A percentile compares a stretch with the other conserved stretches of the same genome.
These are phyloP conservation scores for Diacarnus erythraeanus DNA, from an alignment of 37 sponge, comb jelly and placozoan species.

Conservation along the genomic window DNA sequence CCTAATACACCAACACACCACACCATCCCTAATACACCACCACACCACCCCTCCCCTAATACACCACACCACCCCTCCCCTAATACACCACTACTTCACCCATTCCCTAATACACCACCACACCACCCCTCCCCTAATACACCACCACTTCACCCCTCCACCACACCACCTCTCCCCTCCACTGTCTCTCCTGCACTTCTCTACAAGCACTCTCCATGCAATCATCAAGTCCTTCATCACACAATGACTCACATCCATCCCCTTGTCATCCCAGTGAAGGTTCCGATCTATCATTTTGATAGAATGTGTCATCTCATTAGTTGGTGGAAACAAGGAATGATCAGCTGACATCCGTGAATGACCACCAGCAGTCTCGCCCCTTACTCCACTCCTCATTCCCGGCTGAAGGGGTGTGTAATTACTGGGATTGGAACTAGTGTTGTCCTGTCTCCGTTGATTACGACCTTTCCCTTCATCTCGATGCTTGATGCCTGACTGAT, in stretches of 20 bases:
- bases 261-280: slow-evolving; percentile 75
- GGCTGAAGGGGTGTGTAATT: slow-evolving; percentile 63
- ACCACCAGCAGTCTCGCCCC: slow-evolving; percentile 13
- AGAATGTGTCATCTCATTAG: slow-evolving; percentile 21
- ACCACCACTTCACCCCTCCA: too few species aligned
- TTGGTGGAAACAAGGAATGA: slow-evolving; percentile 25
- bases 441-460: slow-evolving; percentile 23
- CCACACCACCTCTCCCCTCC: too few species aligned
- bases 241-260: slow-evolving; percentile 46
- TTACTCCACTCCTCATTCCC: background rate
- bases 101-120: too few species aligned
- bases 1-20: too few species aligned
- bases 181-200: too few species aligned
- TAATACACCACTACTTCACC: too few species aligned
- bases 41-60: too few species aligned
- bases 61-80: too few species aligned
- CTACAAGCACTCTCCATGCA: too few species aligned
- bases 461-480: slow-evolving; percentile 17
- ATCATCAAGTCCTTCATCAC: too few species aligned
- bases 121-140: too few species aligned
- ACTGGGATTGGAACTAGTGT: slow-evolving; percentile 45
- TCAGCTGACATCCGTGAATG: slow-evolving; percentile 1
- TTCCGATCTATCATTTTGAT: slow-evolving; percentile 58
- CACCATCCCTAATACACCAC: too few species aligned
- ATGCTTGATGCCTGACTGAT: background rate